Conservation (phyloP, 2,888 invertebrate genomes). For the Toxonevra muliebris region DNA sequence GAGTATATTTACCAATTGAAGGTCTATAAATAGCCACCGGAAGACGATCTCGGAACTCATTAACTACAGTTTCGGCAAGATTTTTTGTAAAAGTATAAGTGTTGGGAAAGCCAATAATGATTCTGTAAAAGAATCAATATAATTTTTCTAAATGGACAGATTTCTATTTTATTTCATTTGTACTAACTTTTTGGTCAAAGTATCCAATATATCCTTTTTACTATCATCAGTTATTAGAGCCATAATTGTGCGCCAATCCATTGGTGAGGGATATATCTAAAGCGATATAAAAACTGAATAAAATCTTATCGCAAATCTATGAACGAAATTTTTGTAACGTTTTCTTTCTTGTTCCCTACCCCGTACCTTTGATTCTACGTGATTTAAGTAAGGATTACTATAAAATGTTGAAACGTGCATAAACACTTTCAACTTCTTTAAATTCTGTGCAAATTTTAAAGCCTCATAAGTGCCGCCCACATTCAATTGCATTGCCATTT, state of each 20-base stretch:
- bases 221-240: slow-evolving; percentile 46
- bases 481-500: slow-evolving; percentile 71
- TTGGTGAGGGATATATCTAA: slow-evolving; percentile 51
- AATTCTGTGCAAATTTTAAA: slow-evolving; percentile 69
- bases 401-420: slow-evolving; percentile 89
- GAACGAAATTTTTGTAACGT: too few relatives aligned
- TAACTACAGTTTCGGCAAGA: slow-evolving; percentile 82
- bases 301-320: too few relatives aligned
- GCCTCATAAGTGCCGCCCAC: slow-evolving; percentile 73
- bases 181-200: slow-evolving; percentile 54
- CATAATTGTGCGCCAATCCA: slow-evolving; percentile 55
- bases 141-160: neutral
- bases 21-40: slow-evolving; percentile 85
- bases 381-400: slow-evolving; percentile 79
- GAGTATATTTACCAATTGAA: slow-evolving; percentile 74
- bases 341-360: too few relatives aligned
- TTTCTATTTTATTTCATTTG: slow-evolving; percentile 65
- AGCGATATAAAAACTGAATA: neutral
- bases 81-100: slow-evolving; percentile 93
- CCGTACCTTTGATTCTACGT: slow-evolving; percentile 76
- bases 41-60: slow-evolving; percentile 72
- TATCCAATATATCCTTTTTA: slow-evolving; percentile 42
- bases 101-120: slow-evolving; percentile 72
- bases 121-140: slow-evolving; percentile 31
- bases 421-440: slow-evolving; percentile 69